Percentiles rank a stretch among this genome's conserved stretches.
Conservation (phyloP, 2,797 vertebrate genomes). For the Allenopithecus nigroviridis region DNA sequence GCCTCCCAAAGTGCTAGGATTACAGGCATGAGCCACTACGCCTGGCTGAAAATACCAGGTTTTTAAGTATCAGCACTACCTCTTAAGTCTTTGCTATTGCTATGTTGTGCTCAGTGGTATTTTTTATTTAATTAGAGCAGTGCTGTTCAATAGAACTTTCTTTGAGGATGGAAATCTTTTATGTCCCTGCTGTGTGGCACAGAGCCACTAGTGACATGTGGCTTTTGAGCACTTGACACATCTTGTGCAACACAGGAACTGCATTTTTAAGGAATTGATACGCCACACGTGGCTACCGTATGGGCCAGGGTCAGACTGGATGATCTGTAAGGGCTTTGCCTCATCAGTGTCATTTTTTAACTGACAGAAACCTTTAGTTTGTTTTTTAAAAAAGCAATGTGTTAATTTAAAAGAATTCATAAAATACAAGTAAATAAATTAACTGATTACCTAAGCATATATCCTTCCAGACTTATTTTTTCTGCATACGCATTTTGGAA, state of each 20-base stretch:
- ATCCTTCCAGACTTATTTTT: neutral
- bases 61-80: neutral
- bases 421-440: neutral
- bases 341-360: neutral
- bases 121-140: conserved; percentile 4
- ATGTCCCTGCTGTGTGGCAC: neutral
- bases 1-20: too few species aligned
- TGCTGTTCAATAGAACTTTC: neutral
- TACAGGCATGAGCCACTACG: too few species aligned
- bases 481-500: neutral
- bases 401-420: neutral
- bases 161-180: neutral
- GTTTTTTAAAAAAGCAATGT: neutral
- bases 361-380: neutral
- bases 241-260: neutral
- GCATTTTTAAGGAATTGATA: neutral
- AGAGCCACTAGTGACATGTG: neutral
- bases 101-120: neutral
- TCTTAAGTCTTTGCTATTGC: neutral
- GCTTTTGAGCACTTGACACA: neutral
- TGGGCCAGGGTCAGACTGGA: neutral
- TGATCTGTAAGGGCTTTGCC: neutral
- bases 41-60: neutral
- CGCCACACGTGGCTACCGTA: neutral
- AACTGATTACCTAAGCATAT: neutral